A percentile compares a stretch with the other conserved stretches of the same genome.
Evolutionary conservation across 2,113 vertebrate genomes (phyloP).

Genomic region (Collichthys lucidus): DNA sequence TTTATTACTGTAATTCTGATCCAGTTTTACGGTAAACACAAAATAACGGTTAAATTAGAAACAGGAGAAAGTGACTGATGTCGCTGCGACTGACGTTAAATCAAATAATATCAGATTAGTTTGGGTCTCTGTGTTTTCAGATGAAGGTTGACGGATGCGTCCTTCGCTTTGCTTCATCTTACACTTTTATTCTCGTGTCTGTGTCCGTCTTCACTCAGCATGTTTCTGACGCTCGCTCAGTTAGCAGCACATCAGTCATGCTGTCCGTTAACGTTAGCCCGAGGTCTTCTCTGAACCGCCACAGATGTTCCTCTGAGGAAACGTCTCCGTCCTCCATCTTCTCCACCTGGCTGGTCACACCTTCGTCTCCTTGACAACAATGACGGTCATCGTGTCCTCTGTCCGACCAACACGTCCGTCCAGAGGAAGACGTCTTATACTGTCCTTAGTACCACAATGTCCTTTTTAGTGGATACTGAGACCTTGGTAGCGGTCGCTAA

Average conservation of each 20-base stretch:
- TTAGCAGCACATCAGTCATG: constrained; percentile 20
- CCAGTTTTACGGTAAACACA: neutral
- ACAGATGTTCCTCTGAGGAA: constrained; percentile 24
- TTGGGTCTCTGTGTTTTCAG: neutral
- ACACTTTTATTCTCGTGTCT: neutral
- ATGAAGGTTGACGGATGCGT: constrained; percentile 26
- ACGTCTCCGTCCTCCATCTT: neutral
- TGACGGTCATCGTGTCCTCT: neutral
- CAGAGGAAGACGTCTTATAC: neutral
- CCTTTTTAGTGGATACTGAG: no score
- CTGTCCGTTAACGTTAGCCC: neutral
- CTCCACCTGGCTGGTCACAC: neutral
- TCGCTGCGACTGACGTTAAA: neutral
- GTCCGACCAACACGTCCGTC: neutral
- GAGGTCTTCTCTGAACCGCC: constrained; percentile 11
- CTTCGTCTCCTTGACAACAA: neutral
- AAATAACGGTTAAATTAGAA: neutral
- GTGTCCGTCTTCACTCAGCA: neutral
- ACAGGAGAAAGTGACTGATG: constrained; percentile 8
- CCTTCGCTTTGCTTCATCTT: neutral
- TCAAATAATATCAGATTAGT: neutral
- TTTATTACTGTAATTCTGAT: neutral
- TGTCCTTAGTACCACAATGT: no score
- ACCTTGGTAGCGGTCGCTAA: no score
- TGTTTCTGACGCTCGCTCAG: constrained; percentile 14